phyloP scores from a whole-genome alignment of 2,113 vertebrate species.

The Campylomormyrus numenius region DNA sequence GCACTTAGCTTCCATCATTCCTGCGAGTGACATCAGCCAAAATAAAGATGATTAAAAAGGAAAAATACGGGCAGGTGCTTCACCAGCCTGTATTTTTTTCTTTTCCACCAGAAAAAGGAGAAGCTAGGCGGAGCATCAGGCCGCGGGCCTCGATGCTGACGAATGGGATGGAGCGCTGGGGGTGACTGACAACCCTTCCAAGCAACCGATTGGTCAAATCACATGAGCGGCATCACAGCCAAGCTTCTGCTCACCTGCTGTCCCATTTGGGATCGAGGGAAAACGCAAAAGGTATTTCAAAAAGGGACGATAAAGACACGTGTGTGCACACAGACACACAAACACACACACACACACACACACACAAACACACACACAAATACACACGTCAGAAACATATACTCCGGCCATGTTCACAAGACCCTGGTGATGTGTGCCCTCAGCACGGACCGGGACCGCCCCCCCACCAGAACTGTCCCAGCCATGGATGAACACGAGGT shows the following conservation, averaged over 20 bases:
- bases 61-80: constrained; percentile 55
- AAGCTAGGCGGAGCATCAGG: constrained; percentile 41
- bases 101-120: constrained; percentile 42
- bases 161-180: constrained; percentile 56
- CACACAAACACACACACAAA: constrained; percentile 29
- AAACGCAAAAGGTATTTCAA: constrained; percentile 63
- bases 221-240: constrained; percentile 57
- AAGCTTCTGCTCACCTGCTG: constrained; percentile 75
- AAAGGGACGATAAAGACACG: constrained; percentile 49
- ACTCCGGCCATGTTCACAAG: constrained; percentile 12
- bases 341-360: constrained; percentile 33
- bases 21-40: constrained; percentile 33
- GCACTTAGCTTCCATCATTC: constrained; percentile 35
- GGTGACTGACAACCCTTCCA: constrained; percentile 58
- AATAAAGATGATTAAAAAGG: constrained; percentile 32
- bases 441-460: neutral
- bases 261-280: constrained; percentile 63
- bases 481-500: neutral
- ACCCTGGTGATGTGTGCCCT: neutral
- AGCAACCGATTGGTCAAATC: constrained; percentile 53
- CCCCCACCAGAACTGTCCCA: neutral
- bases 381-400: constrained; percentile 26
- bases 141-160: constrained; percentile 42
- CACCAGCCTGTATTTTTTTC: constrained; percentile 52
- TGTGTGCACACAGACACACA: constrained; percentile 21